A percentile compares a stretch with the other conserved stretches of the same genome.
Conservation (phyloP, 2,888 invertebrate genomes). For the Diachrysia chrysitis region DNA sequence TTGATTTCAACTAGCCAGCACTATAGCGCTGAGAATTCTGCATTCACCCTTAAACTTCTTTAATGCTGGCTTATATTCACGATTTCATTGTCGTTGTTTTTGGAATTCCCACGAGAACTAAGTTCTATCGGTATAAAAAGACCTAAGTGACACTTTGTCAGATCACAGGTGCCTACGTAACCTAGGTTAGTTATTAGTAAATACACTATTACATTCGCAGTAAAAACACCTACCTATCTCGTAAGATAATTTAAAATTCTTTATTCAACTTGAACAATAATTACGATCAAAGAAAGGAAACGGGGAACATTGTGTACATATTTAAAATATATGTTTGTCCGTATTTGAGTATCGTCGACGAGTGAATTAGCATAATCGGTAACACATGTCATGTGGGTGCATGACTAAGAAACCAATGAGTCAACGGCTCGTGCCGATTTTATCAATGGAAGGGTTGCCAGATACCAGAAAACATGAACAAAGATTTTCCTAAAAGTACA, state of each 20-base stretch:
- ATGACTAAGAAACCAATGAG: slow-evolving; percentile 48
- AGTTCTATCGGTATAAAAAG: not conserved
- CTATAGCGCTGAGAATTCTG: slow-evolving; percentile 1
- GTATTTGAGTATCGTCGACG: slow-evolving; percentile 48
- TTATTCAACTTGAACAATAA: slow-evolving; percentile 15
- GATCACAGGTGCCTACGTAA: not conserved
- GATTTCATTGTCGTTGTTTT: not conserved
- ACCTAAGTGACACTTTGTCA: not conserved
- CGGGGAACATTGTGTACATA: slow-evolving; percentile 15
- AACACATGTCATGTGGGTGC: slow-evolving; percentile 47
- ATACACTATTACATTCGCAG: not conserved
- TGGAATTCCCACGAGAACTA: not conserved
- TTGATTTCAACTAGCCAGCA: not conserved
- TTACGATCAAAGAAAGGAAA: slow-evolving; percentile 42
- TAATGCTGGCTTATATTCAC: not conserved
- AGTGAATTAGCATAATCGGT: slow-evolving; percentile 48
- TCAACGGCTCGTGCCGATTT: slow-evolving; percentile 43
- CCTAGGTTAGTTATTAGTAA: not conserved
- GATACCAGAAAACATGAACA: slow-evolving; percentile 7
- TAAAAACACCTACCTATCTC: not conserved
- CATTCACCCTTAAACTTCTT: not conserved
- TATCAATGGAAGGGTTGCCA: slow-evolving; percentile 34
- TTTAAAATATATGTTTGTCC: slow-evolving; percentile 24
- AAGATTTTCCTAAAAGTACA: not conserved
- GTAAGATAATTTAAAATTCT: not conserved